Evolutionary conservation across 2,113 vertebrate species (phyloP).

Genomic region (Diphyllodes magnificus): DNA sequence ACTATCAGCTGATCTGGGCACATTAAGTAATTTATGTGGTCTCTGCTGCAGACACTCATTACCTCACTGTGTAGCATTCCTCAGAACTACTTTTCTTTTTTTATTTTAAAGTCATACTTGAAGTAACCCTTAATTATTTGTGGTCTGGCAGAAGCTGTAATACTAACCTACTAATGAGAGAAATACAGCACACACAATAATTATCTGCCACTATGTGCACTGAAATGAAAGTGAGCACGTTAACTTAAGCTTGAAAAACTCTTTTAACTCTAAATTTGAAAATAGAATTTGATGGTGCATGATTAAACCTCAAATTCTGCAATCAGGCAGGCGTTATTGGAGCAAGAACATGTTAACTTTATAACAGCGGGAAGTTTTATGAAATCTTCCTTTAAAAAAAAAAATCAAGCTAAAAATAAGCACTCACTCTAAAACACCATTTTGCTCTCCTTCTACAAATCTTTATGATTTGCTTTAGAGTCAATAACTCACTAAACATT

Average conservation of each 20-base stretch:
- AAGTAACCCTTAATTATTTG: constrained; percentile 31
- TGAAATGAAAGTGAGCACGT: background rate
- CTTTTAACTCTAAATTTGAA: constrained; percentile 12
- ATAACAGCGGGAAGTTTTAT: background rate
- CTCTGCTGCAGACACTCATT: background rate
- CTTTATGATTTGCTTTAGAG: constrained; percentile 51
- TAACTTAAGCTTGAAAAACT: background rate
- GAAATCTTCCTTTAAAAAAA: background rate
- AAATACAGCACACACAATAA: background rate
- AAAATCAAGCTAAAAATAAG: background rate
- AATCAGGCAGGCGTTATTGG: background rate
- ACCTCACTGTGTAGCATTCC: background rate
- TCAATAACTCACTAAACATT: constrained; percentile 60
- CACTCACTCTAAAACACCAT: background rate
- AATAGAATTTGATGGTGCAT: constrained; percentile 24
- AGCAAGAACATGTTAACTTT: background rate
- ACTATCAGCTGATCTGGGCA: background rate
- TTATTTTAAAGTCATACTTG: background rate
- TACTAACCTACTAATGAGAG: constrained; percentile 32
- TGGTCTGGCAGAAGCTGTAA: constrained; percentile 25
- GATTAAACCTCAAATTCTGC: constrained; percentile 9
- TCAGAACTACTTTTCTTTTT: background rate
- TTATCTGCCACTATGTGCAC: background rate
- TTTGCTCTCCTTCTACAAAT: constrained; percentile 34
- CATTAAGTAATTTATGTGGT: background rate